phyloP scores from a whole-genome alignment of 2,888 invertebrate genomes.

The Elgonia sp. region DNA sequence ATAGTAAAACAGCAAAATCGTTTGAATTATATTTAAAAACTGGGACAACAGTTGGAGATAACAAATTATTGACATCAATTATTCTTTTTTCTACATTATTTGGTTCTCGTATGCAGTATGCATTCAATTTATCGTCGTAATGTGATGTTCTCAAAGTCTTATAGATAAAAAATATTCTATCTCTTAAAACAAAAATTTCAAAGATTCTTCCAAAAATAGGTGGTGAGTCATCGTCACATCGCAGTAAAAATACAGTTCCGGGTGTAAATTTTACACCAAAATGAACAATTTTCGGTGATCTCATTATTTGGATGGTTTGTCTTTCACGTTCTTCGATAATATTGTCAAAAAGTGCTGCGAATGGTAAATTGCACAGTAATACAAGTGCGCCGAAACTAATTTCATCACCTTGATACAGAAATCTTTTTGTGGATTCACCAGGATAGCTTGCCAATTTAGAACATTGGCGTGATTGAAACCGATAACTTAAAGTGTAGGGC shows the following conservation, averaged over 20 bases:
- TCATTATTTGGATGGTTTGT: neutral
- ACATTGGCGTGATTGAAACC: constrained; percentile 71
- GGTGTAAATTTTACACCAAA: neutral
- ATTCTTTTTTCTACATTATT: too few relatives aligned
- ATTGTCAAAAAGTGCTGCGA: constrained; percentile 44
- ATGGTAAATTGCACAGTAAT: neutral
- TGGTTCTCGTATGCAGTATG: neutral
- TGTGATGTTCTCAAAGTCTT: neutral
- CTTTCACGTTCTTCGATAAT: constrained; percentile 37
- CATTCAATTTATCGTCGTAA: constrained; percentile 1
- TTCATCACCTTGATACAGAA: constrained; percentile 42
- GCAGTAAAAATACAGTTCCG: neutral
- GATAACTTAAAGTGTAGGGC: neutral
- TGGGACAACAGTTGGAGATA: too few relatives aligned
- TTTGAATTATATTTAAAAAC: too few relatives aligned
- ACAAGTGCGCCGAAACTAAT: neutral
- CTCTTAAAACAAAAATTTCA: neutral
- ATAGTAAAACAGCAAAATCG: too few relatives aligned
- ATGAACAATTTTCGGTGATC: neutral
- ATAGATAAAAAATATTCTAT: constrained; percentile 1
- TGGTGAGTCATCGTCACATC: neutral
- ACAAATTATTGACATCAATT: too few relatives aligned
- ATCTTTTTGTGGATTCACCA: constrained; percentile 24
- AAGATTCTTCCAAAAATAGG: constrained; percentile 12
- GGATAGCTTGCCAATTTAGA: constrained; percentile 5